phyloP scores from a whole-genome alignment of 2,888 invertebrate genomes.

The Papilio gigon region DNA sequence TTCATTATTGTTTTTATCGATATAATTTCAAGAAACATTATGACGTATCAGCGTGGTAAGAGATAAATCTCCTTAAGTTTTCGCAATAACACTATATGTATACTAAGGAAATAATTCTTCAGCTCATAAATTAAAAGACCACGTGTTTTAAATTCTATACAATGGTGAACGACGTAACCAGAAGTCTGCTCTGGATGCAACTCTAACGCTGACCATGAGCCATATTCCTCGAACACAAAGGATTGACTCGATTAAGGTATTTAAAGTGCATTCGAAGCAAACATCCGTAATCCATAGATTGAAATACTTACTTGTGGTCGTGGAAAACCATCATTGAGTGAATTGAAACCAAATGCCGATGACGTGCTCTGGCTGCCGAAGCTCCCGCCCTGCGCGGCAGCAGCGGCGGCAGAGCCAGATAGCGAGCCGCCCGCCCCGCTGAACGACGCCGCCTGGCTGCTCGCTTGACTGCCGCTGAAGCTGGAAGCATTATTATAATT shows the following conservation, averaged over 20 bases:
- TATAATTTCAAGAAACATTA: background rate
- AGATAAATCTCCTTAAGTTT: too few relatives aligned
- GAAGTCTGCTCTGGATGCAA: background rate
- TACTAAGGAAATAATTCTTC: background rate
- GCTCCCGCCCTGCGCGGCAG: conserved; percentile 57
- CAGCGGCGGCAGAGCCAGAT: conserved; percentile 68
- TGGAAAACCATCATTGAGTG: conserved; percentile 63
- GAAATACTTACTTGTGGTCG: conserved; percentile 62
- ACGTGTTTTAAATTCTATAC: background rate
- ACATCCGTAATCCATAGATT: background rate
- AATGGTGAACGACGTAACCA: background rate
- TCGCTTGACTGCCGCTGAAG: conserved; percentile 76
- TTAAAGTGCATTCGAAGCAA: background rate
- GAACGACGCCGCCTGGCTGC: conserved; percentile 77
- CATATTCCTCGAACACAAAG: too few relatives aligned
- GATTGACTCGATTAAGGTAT: too few relatives aligned
- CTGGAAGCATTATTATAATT: conserved; percentile 53
- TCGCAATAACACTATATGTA: too few relatives aligned
- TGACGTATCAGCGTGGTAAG: too few relatives aligned
- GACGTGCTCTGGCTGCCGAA: conserved; percentile 72
- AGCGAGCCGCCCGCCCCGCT: conserved; percentile 59
- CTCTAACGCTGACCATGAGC: too few relatives aligned
- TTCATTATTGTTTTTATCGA: too few relatives aligned
- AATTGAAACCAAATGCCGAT: conserved; percentile 73
- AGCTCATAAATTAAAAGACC: background rate